phyloP scores from a whole-genome alignment of 2,113 vertebrate genomes.

The Pristiophorus japonicus region DNA sequence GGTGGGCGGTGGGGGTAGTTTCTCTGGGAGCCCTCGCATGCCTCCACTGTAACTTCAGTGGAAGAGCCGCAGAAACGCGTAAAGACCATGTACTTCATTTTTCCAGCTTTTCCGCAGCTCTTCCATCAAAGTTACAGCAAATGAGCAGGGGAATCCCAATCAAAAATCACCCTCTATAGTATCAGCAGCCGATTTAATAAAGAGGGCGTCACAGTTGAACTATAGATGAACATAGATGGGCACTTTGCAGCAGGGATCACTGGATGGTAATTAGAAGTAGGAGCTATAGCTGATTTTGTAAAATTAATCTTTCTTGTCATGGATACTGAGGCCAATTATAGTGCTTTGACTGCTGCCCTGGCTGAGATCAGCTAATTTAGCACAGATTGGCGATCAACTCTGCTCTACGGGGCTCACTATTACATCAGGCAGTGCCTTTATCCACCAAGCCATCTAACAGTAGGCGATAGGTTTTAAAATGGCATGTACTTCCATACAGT shows the following conservation, averaged over 20 bases:
- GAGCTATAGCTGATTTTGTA: not conserved
- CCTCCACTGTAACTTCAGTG: not conserved
- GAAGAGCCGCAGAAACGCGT: not conserved
- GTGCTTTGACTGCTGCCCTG: not conserved
- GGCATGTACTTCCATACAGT: not conserved
- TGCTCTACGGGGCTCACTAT: not conserved
- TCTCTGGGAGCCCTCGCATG: not conserved
- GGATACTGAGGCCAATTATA: not conserved
- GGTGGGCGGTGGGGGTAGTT: not conserved
- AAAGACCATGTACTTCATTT: not conserved
- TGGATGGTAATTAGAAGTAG: not conserved
- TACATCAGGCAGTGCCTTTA: not conserved
- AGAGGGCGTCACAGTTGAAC: not conserved
- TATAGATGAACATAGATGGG: not conserved
- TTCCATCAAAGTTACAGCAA: not conserved
- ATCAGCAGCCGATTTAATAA: not conserved
- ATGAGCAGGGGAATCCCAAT: not conserved
- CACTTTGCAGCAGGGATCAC: not conserved
- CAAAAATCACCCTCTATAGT: not conserved
- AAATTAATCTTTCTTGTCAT: not conserved
- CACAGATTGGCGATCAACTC: not conserved
- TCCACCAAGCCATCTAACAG: not conserved
- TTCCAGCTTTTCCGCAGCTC: not conserved
- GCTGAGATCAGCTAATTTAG: not conserved
- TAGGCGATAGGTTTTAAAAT: constrained; percentile 1